Conservation (phyloP, 1,140 invertebrate species). For the Calephelis nemesis region DNA sequence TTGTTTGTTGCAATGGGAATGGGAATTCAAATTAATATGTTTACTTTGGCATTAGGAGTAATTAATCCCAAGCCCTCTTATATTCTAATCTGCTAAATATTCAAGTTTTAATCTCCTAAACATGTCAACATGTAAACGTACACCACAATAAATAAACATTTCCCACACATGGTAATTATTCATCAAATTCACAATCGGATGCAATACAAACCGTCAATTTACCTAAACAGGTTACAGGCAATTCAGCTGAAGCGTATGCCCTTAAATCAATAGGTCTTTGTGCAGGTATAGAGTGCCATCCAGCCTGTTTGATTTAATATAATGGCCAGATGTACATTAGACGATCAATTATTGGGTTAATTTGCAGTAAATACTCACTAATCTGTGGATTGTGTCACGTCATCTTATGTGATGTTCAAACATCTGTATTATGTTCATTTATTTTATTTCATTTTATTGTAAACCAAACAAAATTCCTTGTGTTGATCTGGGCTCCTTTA, state of each 20-base stretch:
- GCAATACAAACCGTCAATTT: constrained; percentile 35
- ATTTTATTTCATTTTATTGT: no score
- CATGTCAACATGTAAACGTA: background rate
- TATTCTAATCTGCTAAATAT: no score
- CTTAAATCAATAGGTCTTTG: constrained; percentile 72
- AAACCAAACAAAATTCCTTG: no score
- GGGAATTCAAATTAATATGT: no score
- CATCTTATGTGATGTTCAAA: constrained; percentile 7
- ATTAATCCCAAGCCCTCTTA: no score
- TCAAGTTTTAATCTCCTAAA: background rate
- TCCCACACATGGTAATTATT: background rate
- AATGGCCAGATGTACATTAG: constrained; percentile 67
- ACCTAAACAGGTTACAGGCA: constrained; percentile 39
- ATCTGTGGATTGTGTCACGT: constrained; percentile 37
- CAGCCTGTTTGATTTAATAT: constrained; percentile 69
- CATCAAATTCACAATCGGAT: constrained; percentile 3
- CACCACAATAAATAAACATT: background rate
- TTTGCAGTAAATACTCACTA: constrained; percentile 70
- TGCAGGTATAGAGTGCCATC: constrained; percentile 56
- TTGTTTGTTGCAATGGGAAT: no score
- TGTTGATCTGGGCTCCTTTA: no score
- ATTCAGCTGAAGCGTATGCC: constrained; percentile 35
- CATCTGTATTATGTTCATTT: background rate
- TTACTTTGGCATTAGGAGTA: no score
- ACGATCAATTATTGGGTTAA: constrained; percentile 72